These are phyloP conservation scores for Flabesymbios commensalis DNA, from an alignment of 2,888 invertebrate species.

Conservation along the genomic window DNA sequence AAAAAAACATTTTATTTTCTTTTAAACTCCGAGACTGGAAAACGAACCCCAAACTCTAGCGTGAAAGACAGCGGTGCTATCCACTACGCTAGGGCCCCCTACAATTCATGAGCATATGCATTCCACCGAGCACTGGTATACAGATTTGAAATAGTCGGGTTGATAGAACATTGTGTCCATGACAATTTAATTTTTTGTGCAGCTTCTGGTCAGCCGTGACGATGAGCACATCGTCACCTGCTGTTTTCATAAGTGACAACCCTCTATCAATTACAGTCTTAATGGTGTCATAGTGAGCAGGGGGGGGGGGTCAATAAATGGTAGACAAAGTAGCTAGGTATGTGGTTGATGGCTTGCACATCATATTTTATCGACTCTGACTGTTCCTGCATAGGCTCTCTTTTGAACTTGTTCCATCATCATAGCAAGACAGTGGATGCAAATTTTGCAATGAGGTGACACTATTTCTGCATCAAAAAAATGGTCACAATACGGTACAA, in stretches of 20 bases:
- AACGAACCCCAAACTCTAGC: no score
- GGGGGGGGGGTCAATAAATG: neutral
- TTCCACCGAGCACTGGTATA: conserved; percentile 1
- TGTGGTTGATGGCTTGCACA: neutral
- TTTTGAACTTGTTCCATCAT: conserved; percentile 9
- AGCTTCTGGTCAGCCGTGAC: conserved; percentile 3
- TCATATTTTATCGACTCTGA: neutral
- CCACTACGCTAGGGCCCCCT: no score
- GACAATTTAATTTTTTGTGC: neutral
- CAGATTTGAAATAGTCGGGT: neutral
- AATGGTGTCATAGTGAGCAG: conserved; percentile 12
- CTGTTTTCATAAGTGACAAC: conserved; percentile 9
- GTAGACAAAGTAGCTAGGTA: neutral
- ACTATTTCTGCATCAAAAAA: conserved; percentile 7
- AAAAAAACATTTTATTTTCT: no score
- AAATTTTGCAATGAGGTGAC: neutral
- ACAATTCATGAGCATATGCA: conserved; percentile 3
- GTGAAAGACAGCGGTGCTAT: no score
- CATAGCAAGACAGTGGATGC: conserved; percentile 10
- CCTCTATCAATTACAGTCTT: conserved; percentile 9
- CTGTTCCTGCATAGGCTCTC: neutral
- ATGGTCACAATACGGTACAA: no score
- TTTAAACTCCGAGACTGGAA: no score
- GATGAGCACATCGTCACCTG: neutral
- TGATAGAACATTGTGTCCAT: neutral